Base-by-base conservation (phyloP, 2,888 invertebrate genomes). In the Pelosia muscerda region DNA sequence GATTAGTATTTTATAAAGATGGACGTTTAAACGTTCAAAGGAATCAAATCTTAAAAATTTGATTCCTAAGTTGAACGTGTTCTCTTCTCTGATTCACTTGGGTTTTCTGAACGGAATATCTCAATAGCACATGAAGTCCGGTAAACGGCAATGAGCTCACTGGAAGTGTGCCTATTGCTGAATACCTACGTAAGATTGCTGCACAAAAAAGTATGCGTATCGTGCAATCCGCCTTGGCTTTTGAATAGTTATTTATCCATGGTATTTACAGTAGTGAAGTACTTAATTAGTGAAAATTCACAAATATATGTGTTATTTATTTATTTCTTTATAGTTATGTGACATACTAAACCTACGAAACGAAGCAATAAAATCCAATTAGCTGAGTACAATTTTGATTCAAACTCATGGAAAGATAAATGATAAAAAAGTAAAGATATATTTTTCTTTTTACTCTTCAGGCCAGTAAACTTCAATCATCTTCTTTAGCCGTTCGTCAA, bases 381-480 rank as follows among this genome's bases (percentile, higher is more conserved):
- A 23, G 15, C 34, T 59, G 34, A 59, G 34, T 23, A 34, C 13
- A 23, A 38, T 59, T 59, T 59, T 5, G 15, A 38, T 22, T 31
- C 19, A 38, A 38, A 34, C 25, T 11, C 23, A 25, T 25, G 9
- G 38, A 22, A 25, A 38, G 9, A 38, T 38, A 25, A 38, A 10
- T 38, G 15, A 55, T 55, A 55, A 13, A 23, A 6, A 28, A 28
- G 1, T 31, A 8, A 15, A 54, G 1, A 23, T 22, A 53, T 61
- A 0, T 28, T 22, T 28, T n/a, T 0, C 23, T 25, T 62, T 23
- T 34, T 63, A 63, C 31, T 63, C 54, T 23, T 54, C 54, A 13
- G 63, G 63, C 63, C 92, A 92, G 72, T 91, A 92, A 25, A 84
- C 76, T 19, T 91, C 85, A 42, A 92, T 87, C 84, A 92, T 86